These are phyloP conservation scores for Zophobas morio DNA, from an alignment of 1,140 invertebrate genomes.

Conservation along the genomic window DNA sequence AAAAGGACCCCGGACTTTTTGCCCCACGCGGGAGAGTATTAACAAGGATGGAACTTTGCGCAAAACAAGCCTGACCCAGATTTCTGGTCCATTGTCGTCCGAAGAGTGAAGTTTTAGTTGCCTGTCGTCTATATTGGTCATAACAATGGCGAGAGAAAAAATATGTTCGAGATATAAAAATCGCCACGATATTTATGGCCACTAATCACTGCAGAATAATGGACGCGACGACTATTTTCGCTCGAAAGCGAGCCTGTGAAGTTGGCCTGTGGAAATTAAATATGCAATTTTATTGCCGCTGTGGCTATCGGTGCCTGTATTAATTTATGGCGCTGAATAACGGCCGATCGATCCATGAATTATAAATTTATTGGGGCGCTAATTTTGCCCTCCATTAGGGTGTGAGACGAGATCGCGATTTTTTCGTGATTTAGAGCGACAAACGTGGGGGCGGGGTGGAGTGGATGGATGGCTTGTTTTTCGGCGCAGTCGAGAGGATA, in stretches of 20 bases:
- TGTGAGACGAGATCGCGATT: constrained; percentile 4
- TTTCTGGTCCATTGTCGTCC: not conserved
- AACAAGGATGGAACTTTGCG: constrained; percentile 9
- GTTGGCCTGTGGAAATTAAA: constrained; percentile 2
- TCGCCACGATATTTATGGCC: constrained; percentile 5
- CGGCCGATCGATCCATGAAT: constrained; percentile 31
- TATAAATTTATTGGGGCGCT: constrained; percentile 30
- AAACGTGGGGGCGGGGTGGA: not conserved
- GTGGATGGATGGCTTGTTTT: too few relatives aligned
- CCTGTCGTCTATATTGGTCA: constrained; percentile 11
- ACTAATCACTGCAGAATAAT: constrained; percentile 20
- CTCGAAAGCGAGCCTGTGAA: not conserved
- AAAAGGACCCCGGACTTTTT: not conserved
- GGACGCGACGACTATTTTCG: not conserved
- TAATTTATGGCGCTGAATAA: constrained; percentile 30
- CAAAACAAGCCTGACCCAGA: constrained; percentile 36
- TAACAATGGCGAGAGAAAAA: constrained; percentile 18
- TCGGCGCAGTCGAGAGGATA: too few relatives aligned
- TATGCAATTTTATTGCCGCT: constrained; percentile 34
- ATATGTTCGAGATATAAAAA: constrained; percentile 9
- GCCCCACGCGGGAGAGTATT: not conserved
- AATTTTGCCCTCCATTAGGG: constrained; percentile 27
- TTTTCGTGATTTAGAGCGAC: not conserved
- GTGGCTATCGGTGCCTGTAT: constrained; percentile 26
- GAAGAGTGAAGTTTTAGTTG: constrained; percentile 29